phyloP scores from a whole-genome alignment of 2,797 vertebrate genomes.

The Coregonus ussuriensis region DNA sequence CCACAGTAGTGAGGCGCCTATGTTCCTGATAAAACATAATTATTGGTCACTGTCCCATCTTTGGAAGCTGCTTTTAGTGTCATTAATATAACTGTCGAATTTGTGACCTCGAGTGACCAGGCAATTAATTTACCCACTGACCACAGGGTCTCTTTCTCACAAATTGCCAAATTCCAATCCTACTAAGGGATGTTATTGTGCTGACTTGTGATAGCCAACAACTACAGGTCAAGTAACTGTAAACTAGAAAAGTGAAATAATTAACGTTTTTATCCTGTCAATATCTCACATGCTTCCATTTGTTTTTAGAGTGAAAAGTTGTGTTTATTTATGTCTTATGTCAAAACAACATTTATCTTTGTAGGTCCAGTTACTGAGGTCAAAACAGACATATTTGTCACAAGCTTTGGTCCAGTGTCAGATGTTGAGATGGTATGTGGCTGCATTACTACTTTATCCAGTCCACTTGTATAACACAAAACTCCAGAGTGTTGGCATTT shows the following conservation, averaged over 20 bases:
- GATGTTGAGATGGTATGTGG: slow-evolving; percentile 85
- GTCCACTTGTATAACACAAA: slow-evolving; percentile 13
- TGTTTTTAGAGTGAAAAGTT: background rate
- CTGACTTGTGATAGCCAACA: too few species aligned
- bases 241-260: background rate
- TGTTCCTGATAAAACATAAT: background rate
- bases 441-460: background rate
- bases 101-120: too few species aligned
- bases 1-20: slow-evolving; percentile 12
- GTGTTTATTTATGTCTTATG: slow-evolving; percentile 2
- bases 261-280: background rate
- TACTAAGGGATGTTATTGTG: too few species aligned
- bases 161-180: too few species aligned
- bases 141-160: too few species aligned
- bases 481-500: background rate
- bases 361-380: slow-evolving; percentile 82
- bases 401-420: slow-evolving; percentile 85
- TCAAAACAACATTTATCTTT: slow-evolving; percentile 31
- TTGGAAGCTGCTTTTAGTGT: background rate
- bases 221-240: too few species aligned
- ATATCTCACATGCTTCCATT: background rate
- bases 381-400: slow-evolving; percentile 87
- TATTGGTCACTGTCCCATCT: background rate
- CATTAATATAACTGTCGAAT: too few species aligned
- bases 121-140: too few species aligned